Evolutionary conservation across 2,113 vertebrate species (phyloP).

Genomic region (Athene cunicularia): DNA sequence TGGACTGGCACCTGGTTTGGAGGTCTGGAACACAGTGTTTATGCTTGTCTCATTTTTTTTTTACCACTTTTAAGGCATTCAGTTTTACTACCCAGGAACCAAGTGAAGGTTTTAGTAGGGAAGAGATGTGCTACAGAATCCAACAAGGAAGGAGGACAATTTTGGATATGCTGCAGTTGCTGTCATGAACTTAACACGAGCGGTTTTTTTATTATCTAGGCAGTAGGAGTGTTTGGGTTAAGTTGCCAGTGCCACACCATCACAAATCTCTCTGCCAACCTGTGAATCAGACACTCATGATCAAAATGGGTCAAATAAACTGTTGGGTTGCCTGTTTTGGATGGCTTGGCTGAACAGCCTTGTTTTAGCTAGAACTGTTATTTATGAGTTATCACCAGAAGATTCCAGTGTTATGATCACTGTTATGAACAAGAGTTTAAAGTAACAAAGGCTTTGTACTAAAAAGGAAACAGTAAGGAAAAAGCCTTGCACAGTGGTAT

Average conservation of each 20-base stretch:
- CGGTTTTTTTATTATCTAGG: slow-evolving; percentile 47
- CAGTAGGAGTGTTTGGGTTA: slow-evolving; percentile 52
- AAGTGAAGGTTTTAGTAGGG: neutral
- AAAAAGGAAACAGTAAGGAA: slow-evolving; percentile 17
- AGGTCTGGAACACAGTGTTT: neutral
- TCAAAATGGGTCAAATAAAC: neutral
- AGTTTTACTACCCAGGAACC: neutral
- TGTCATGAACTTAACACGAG: neutral
- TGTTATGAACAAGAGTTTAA: neutral
- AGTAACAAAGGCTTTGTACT: slow-evolving; percentile 54
- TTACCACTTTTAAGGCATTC: neutral
- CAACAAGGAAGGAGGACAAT: neutral
- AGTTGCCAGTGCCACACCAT: slow-evolving; percentile 8
- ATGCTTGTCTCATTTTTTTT: neutral
- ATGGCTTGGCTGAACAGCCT: neutral
- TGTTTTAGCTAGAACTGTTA: neutral
- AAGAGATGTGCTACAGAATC: neutral
- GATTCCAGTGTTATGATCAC: neutral
- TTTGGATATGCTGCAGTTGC: neutral
- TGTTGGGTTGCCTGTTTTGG: neutral
- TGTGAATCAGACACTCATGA: neutral
- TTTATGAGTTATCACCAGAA: neutral
- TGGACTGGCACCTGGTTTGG: neutral
- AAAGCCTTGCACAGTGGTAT: neutral
- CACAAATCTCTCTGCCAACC: slow-evolving; percentile 27